Conservation (phyloP, 2,113 vertebrate species). For the Tachuris rubrigastra region DNA sequence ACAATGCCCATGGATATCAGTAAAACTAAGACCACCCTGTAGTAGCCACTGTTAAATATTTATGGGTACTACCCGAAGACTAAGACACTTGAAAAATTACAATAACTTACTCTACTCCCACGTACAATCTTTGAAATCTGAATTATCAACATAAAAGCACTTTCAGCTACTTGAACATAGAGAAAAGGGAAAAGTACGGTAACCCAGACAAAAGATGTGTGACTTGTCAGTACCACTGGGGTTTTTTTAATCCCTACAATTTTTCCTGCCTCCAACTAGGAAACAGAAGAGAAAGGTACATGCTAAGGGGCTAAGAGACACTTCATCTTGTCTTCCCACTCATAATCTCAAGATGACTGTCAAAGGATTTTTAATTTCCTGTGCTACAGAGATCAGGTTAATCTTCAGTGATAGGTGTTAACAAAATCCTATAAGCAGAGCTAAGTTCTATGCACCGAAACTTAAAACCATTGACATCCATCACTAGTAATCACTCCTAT, state of each 20-base stretch:
- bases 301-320: background rate
- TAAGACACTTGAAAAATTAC: conserved; percentile 6
- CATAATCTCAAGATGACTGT: conserved; percentile 44
- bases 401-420: conserved; percentile 62
- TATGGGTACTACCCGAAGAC: background rate
- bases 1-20: background rate
- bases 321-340: conserved; percentile 8
- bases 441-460: background rate
- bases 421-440: conserved; percentile 48
- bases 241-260: background rate
- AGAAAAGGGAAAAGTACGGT: background rate
- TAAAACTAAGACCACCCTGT: background rate
- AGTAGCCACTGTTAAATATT: conserved; percentile 4
- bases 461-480: conserved; percentile 14
- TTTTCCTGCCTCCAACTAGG: background rate
- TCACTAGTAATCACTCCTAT: conserved; percentile 14
- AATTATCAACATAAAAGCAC: background rate
- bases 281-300: background rate
- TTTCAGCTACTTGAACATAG: background rate
- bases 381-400: conserved; percentile 31
- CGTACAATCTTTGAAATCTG: background rate
- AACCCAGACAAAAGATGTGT: background rate
- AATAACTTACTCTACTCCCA: background rate
- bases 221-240: background rate
- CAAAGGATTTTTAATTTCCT: conserved; percentile 52